Conservation (phyloP, 2,888 invertebrate species). For the Drosophila subsilvestris region DNA sequence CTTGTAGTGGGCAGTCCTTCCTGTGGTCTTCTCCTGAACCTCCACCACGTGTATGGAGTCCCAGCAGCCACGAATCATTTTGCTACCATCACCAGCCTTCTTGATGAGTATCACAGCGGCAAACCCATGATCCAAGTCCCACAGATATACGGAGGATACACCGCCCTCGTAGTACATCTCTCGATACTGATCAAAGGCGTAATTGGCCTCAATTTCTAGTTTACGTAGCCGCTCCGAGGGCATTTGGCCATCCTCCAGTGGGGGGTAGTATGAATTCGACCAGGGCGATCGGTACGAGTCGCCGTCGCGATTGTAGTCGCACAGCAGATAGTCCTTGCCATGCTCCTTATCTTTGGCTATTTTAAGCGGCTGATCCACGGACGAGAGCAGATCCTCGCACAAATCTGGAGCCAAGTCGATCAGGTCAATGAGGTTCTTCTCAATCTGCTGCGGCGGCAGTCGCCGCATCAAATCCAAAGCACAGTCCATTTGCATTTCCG, state of each 20-base stretch:
- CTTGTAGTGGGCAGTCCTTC: constrained; percentile 98
- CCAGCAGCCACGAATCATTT: constrained; percentile 99
- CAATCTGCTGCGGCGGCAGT: constrained; percentile 99
- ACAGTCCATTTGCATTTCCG: constrained; percentile 98
- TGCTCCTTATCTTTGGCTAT: constrained; percentile 97
- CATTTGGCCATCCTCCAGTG: constrained; percentile 98
- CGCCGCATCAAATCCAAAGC: constrained; percentile 99
- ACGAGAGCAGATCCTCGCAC: constrained; percentile 98
- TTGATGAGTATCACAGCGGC: constrained; percentile 99
- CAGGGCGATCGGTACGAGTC: constrained; percentile 99
- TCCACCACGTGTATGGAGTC: constrained; percentile 99
- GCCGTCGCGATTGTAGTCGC: constrained; percentile 99
- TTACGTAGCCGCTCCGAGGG: constrained; percentile 98
- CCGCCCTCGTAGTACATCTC: constrained; percentile 99
- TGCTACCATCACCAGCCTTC: constrained; percentile 99
- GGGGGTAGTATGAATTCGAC: constrained; percentile 99
- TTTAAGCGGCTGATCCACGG: constrained; percentile 99
- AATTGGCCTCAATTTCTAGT: constrained; percentile 98
- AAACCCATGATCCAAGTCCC: constrained; percentile 99
- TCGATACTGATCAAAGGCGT: constrained; percentile 99
- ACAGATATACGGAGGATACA: constrained; percentile 99
- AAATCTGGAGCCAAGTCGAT: constrained; percentile 98
- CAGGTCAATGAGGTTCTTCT: constrained; percentile 98
- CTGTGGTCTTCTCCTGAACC: constrained; percentile 97
- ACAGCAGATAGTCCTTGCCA: constrained; percentile 98